Base-by-base conservation (phyloP, 2,113 vertebrate species). In the Leucoraja erinaceus region DNA sequence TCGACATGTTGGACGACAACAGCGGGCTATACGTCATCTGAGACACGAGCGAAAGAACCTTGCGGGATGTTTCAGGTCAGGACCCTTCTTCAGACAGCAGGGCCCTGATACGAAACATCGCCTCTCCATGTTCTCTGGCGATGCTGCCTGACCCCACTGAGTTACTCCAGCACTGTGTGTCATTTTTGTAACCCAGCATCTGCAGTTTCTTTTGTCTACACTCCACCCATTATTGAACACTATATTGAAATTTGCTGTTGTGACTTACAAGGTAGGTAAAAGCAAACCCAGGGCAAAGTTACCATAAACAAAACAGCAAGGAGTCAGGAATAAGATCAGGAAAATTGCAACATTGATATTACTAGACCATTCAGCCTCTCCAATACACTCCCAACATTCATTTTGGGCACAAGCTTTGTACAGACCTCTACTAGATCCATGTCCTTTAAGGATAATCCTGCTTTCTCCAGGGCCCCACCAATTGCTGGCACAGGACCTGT, bases 381-480 rank as follows among this genome's bases (percentile, higher is more conserved):
- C 11, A 16, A 16, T 14, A 11, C 20, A 28, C 28, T 84, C 54
- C 38, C 20, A 11, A 22, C 25, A 84, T 84, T 84, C 54, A 61
- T 25, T 5, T 59, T 59, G 22, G 4, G 54, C 79, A 12, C 20
- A 59, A 83, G 18, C 38, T 11, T 83, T 28, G 22, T 78, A 28
- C 95, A 96, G 94, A 99, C 99, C 96, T 99, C 99, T 25, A 98
- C 96, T 93, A 99, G 96, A 95, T 99, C 98, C 98, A 99, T 99
- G 95, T 99, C 98, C 70, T 97, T 97, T 84, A 99, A 94, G 38
- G 97, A 96, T 93, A 98, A 95, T 0, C 98, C 97, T 0, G 98
- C 95, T 96, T 98, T 99, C 95, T 99, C 98, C 93, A 99, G 95
- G 22, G 97, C 98, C 93, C 97, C 98, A 8, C 94, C 98, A 94